phyloP scores from a whole-genome alignment of 2,888 invertebrate genomes.

The Ichneumon xanthorius region DNA sequence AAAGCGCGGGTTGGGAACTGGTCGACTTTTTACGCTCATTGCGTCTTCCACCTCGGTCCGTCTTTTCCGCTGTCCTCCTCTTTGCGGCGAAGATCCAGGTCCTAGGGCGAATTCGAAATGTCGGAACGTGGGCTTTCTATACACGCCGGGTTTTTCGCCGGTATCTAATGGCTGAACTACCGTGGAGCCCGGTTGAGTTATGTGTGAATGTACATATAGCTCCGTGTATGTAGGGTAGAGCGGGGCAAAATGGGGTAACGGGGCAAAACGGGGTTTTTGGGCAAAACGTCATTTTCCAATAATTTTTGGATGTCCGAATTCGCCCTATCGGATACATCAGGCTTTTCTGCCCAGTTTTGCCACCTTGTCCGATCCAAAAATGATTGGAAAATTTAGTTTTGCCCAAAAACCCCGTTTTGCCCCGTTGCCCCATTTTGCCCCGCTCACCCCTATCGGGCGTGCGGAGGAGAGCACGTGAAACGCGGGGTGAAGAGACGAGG shows the following conservation, averaged over 20 bases:
- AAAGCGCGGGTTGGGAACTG: constrained; percentile 4
- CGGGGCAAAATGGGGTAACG: too few relatives aligned
- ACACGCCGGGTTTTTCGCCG: constrained; percentile 20
- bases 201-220: not conserved
- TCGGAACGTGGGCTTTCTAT: constrained; percentile 2
- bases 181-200: constrained; percentile 1
- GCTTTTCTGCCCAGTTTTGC: too few relatives aligned
- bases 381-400: too few relatives aligned
- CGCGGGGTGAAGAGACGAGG: constrained; percentile 13
- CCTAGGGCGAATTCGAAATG: constrained; percentile 33
- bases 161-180: not conserved
- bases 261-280: too few relatives aligned
- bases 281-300: too few relatives aligned
- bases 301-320: too few relatives aligned
- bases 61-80: not conserved
- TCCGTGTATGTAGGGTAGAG: not conserved
- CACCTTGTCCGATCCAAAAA: too few relatives aligned
- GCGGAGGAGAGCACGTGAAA: constrained; percentile 26
- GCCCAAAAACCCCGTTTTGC: too few relatives aligned
- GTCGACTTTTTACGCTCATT: constrained; percentile 8
- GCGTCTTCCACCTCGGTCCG: not conserved
- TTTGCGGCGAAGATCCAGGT: constrained; percentile 22
- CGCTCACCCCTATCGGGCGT: not conserved
- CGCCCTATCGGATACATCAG: too few relatives aligned
- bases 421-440: too few relatives aligned